These are phyloP conservation scores for Myotis brandtii DNA, from an alignment of 2,113 vertebrate genomes.

Conservation along the genomic window DNA sequence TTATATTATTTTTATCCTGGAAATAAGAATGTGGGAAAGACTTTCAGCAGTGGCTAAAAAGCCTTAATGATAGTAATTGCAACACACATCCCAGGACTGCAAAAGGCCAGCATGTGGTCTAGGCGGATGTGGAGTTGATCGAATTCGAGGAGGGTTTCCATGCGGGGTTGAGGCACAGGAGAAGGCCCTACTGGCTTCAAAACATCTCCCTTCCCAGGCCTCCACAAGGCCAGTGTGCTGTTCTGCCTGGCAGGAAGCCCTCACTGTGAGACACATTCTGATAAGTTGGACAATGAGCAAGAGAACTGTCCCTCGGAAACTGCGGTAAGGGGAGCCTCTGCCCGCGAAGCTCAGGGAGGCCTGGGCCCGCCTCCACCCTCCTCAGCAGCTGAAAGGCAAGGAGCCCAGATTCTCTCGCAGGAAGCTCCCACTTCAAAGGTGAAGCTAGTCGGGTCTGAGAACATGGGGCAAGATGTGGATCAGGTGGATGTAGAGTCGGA, in stretches of 20 bases:
- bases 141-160: not conserved
- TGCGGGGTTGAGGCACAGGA: not conserved
- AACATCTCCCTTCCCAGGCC: not conserved
- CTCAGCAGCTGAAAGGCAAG: not conserved
- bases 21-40: constrained; percentile 57
- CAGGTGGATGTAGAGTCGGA: not conserved
- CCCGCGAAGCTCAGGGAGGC: not conserved
- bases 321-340: not conserved
- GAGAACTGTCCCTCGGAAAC: not conserved
- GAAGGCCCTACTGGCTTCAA: not conserved
- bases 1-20: constrained; percentile 55
- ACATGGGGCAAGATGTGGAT: no score
- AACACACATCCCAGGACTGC: not conserved
- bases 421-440: not conserved
- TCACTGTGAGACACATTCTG: not conserved
- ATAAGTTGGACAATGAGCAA: not conserved
- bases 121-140: not conserved
- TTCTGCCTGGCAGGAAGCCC: not conserved
- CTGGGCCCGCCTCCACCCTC: not conserved
- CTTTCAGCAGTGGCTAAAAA: not conserved
- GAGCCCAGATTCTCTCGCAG: not conserved
- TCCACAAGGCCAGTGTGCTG: not conserved
- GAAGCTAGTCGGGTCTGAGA: not conserved
- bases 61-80: not conserved
- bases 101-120: not conserved